Conservation (phyloP, 2,113 vertebrate species). For the Hystrix brachyura region DNA sequence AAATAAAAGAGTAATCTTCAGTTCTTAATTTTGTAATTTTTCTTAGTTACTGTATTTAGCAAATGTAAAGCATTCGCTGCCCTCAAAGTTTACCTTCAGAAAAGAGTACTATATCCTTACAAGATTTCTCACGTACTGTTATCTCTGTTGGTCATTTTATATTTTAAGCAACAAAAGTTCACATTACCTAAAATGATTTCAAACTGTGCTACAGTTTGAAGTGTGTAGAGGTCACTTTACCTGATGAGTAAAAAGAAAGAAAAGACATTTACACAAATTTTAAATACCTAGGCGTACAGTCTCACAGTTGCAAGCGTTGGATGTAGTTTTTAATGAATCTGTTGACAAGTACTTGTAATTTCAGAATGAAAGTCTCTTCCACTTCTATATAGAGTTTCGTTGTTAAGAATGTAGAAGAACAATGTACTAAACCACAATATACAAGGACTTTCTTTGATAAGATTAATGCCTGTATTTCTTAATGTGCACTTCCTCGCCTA, state of each 20-base stretch:
- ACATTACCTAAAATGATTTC: conserved; percentile 36
- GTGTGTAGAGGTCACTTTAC: neutral
- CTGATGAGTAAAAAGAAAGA: neutral
- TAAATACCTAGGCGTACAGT: neutral
- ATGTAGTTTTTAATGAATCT: neutral
- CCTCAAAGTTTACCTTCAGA: neutral
- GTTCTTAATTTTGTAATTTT: conserved; percentile 8
- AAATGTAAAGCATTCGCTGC: neutral
- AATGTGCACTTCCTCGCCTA: neutral
- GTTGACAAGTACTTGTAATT: neutral
- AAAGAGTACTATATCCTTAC: neutral
- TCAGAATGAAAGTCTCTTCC: neutral
- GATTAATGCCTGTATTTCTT: neutral
- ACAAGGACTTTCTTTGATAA: neutral
- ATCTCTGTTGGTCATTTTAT: conserved; percentile 9
- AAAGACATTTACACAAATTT: conserved; percentile 33
- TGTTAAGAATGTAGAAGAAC: neutral
- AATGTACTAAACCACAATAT: neutral
- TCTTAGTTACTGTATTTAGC: neutral
- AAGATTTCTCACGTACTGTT: neutral
- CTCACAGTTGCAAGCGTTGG: neutral
- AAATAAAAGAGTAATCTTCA: neutral
- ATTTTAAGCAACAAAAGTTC: conserved; percentile 31
- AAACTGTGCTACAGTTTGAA: conserved; percentile 23
- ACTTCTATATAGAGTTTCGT: neutral